These are phyloP conservation scores for Pangasius djambal DNA, from an alignment of 2,797 vertebrate genomes.

Conservation along the genomic window DNA sequence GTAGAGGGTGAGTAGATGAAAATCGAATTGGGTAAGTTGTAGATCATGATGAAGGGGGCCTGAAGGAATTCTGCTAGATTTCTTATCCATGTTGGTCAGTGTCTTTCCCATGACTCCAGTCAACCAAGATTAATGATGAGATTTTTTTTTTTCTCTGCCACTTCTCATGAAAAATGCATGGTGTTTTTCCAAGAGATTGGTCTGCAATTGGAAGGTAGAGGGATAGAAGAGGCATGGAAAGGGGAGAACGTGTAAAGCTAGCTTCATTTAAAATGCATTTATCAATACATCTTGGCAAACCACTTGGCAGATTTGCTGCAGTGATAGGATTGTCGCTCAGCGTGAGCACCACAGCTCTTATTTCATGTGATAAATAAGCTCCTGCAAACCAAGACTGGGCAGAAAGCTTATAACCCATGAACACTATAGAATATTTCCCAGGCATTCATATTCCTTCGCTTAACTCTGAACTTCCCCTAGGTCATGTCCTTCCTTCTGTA, in stretches of 20 bases:
- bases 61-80: constrained; percentile 44
- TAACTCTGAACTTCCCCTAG: not conserved
- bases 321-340: not conserved
- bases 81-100: constrained; percentile 40
- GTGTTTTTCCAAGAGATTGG: constrained; percentile 25
- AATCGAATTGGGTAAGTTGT: not conserved
- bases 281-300: not conserved
- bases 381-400: not conserved
- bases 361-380: not conserved
- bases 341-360: not conserved
- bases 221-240: not conserved
- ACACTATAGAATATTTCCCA: not conserved
- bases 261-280: constrained; percentile 4
- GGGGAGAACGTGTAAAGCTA: not conserved
- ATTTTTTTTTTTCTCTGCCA: constrained; percentile 18
- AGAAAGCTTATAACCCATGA: not conserved
- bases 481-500: constrained; percentile 3
- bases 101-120: constrained; percentile 45
- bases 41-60: constrained; percentile 12
- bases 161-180: constrained; percentile 46
- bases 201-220: not conserved
- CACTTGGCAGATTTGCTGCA: not conserved
- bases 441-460: not conserved
- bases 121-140: constrained; percentile 59
- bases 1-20: constrained; percentile 1